Evolutionary conservation across 23 tunicate species (phyloP), one percentile per base, ranked within the genome.

Genomic region (Aplidium turbinatum): DNA sequence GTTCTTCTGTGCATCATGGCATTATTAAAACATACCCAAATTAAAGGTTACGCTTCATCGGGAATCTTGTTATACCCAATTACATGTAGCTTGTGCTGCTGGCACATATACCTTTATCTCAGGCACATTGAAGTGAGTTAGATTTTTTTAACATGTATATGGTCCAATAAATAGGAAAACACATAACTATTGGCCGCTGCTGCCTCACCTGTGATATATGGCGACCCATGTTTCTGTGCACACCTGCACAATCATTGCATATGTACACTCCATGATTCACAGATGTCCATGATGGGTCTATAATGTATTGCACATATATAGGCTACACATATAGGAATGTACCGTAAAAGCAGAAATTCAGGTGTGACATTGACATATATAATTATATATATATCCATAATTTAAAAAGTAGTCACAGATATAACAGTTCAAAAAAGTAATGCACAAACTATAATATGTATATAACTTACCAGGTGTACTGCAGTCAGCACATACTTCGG

Each of bases 181-280:
- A n/a, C n/a, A n/a, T n/a, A n/a, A n/a, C n/a, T n/a, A n/a, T n/a
- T n/a, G n/a, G n/a, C n/a, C n/a, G n/a, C n/a, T n/a, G n/a, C n/a
- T n/a, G n/a, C n/a, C n/a, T n/a, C 38, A 86, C 93, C 81, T 86
- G 97, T 0, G 97, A 91, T 3, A 91, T 78, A 79, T 91, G 97
- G 20, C 97, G 70, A 11, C 97, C 97, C 4, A 91, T 72, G 25
- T 57, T 79, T 0, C 78, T 42, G 62, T 91, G 97, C 2, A 91
- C 63, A 35, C 91, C 89, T 4, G 97, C 97, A 73, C 97, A 91
- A 19, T 91, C 91, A 74, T 79, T 84, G 68, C 97, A 91, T 79
- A 91, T 79, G 31, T 70, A 54, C 38, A 91, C 97, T n/a, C 97
- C 97, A 30, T 86, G 79, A 57, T 91, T 91, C 0, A 91, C 86